These are phyloP conservation scores for Theonella swinhoei DNA, from an alignment of 37 sponge, comb jelly and placozoan genomes.

Conservation along the genomic window DNA sequence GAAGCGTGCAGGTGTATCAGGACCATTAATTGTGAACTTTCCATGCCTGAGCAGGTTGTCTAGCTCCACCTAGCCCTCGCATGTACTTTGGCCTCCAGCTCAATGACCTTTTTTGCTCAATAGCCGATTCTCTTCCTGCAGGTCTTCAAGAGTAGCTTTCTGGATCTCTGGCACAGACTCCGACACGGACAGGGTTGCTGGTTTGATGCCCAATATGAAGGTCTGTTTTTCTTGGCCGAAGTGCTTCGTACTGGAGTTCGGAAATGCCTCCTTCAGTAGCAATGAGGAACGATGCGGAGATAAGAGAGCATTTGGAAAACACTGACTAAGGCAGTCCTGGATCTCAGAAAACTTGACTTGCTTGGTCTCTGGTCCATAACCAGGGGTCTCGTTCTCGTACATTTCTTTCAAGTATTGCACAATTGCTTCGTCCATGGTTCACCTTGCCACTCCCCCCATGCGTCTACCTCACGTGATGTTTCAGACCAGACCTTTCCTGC, in stretches of 20 bases:
- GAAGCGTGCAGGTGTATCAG: not conserved
- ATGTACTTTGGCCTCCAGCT: not conserved
- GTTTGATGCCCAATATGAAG: not conserved
- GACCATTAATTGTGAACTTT: constrained; percentile 5
- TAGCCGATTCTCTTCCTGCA: not conserved
- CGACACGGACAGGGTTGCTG: not conserved
- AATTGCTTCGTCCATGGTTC: too few species aligned
- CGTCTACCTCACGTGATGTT: too few species aligned
- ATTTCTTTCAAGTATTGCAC: not conserved
- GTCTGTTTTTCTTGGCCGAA: not conserved
- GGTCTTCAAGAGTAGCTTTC: not conserved
- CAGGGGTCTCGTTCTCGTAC: not conserved
- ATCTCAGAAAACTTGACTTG: constrained; percentile 10
- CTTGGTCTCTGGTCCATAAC: constrained; percentile 5
- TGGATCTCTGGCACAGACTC: too few species aligned
- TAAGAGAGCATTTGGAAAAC: not conserved
- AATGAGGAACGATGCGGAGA: not conserved
- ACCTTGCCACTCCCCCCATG: too few species aligned
- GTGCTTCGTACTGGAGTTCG: not conserved
- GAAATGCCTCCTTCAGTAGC: constrained; percentile 4
- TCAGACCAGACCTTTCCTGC: too few species aligned
- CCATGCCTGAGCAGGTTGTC: too few species aligned
- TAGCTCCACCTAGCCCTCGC: not conserved
- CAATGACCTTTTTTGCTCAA: not conserved
- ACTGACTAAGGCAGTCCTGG: not conserved